phyloP scores from a whole-genome alignment of 2,888 invertebrate species.

The Scaptomyza caliginosa region DNA sequence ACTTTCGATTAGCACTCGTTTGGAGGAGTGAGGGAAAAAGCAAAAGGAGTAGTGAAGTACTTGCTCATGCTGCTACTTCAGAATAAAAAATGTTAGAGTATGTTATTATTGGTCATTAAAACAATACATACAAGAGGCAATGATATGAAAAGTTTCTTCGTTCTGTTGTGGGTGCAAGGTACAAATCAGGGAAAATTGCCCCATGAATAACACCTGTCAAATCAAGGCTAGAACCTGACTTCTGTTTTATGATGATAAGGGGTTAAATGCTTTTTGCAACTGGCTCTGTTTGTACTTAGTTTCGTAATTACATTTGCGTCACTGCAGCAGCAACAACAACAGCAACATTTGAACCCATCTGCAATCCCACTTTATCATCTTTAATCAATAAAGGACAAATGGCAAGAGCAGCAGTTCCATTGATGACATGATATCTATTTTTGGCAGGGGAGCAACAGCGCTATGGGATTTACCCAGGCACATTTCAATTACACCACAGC shows the following conservation, averaged over 20 bases:
- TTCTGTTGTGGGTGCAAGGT: constrained; percentile 6
- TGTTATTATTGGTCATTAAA: constrained; percentile 16
- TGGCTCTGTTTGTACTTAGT: not conserved
- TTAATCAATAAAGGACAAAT: constrained; percentile 48
- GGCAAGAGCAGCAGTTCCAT: constrained; percentile 40
- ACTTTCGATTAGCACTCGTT: constrained; percentile 41
- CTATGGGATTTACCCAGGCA: constrained; percentile 58
- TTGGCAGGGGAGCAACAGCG: constrained; percentile 11
- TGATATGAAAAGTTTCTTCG: constrained; percentile 35
- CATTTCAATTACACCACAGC: constrained; percentile 66
- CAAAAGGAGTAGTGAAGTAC: constrained; percentile 26
- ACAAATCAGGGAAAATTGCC: constrained; percentile 9
- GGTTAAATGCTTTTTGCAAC: too few species aligned
- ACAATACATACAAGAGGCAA: constrained; percentile 4
- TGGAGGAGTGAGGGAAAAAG: not conserved
- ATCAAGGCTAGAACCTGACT: not conserved
- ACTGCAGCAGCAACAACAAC: too few species aligned
- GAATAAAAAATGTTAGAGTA: constrained; percentile 7
- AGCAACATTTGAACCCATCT: constrained; percentile 11
- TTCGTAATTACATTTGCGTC: constrained; percentile 48
- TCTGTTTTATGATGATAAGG: constrained; percentile 43
- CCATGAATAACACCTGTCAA: constrained; percentile 44
- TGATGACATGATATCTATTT: constrained; percentile 71
- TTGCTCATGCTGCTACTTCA: constrained; percentile 46
- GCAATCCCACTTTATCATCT: constrained; percentile 54